Evolutionary conservation across 2,888 invertebrate species (phyloP), one percentile per base, ranked within the genome.

Genomic region (Actias luna): DNA sequence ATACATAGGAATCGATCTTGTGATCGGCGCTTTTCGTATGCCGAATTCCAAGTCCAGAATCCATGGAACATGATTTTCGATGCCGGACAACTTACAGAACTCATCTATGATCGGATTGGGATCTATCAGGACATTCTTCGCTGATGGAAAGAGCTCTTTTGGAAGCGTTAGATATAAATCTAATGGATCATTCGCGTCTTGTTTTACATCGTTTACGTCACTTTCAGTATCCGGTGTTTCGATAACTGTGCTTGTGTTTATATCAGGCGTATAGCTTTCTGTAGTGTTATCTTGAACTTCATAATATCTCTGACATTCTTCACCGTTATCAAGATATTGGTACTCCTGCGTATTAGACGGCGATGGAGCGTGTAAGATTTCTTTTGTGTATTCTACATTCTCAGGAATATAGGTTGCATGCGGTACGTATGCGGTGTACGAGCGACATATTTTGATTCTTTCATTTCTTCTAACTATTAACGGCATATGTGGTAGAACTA

Each of bases 11-110:
- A 87, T 77, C 0, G 78, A 77, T 55, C 85, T 79, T 0, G 80
- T 79, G 2, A 78, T 73, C 25, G 82, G 74, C 31, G 63, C 67
- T 64, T 72, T 83, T 0, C 85, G 83, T 10, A 85, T 67, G 14
- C 88, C 88, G 65, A 84, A 86, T 65, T 89, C 89, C 22, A 89
- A 71, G 68, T 90, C 89, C 62, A 89, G 69, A 39, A 90, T 71
- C 89, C 88, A 89, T 39, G 79, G 66, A 0, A 70, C 65, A 61
- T 87, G 78, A 25, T 68, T 71, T 25, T 67, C 61, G 4, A 87
- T 46, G 69, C 80, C 70, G 0, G 69, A n/a, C 27, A 80, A 50
- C 69, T 75, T 83, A 67, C 89, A 90, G 39, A 89, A 79, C 58
- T 81, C 82, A 69, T 89, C 83, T 68, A 90, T 87, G 1, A 89